These are phyloP conservation scores for Erythrolamprus reginae DNA, from an alignment of 2,113 vertebrate species.

Conservation along the genomic window DNA sequence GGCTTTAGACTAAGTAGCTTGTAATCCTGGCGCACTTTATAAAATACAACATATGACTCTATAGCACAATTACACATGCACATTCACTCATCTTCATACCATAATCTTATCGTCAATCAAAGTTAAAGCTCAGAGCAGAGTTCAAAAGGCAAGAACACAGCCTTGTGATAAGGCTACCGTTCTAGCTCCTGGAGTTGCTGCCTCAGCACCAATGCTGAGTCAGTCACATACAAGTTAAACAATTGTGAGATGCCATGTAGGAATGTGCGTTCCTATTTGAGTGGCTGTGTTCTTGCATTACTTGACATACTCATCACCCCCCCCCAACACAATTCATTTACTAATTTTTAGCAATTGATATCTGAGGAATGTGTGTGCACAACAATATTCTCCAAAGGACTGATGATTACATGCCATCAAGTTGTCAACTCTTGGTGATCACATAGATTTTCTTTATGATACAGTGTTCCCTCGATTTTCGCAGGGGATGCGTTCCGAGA, in stretches of 20 bases:
- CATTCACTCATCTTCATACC: neutral
- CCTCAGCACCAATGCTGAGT: neutral
- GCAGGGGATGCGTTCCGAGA: no score
- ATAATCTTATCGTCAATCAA: constrained; percentile 1
- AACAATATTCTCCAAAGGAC: neutral
- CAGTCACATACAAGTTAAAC: neutral
- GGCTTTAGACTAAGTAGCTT: neutral
- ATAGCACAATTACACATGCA: neutral
- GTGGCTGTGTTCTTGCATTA: neutral
- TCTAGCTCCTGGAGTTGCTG: neutral
- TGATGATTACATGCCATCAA: neutral
- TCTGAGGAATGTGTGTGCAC: neutral
- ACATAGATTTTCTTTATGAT: neutral
- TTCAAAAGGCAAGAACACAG: constrained; percentile 6
- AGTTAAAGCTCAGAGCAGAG: constrained; percentile 10
- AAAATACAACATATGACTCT: neutral
- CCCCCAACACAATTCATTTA: neutral
- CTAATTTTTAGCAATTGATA: neutral
- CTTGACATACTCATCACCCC: neutral
- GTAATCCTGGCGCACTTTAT: neutral
- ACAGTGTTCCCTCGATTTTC: no score
- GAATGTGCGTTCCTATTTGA: neutral
- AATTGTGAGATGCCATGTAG: neutral
- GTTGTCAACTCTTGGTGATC: neutral
- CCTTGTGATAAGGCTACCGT: neutral